Base-by-base conservation (phyloP, 2,797 vertebrate species). In the Acipenser transmontanus region DNA sequence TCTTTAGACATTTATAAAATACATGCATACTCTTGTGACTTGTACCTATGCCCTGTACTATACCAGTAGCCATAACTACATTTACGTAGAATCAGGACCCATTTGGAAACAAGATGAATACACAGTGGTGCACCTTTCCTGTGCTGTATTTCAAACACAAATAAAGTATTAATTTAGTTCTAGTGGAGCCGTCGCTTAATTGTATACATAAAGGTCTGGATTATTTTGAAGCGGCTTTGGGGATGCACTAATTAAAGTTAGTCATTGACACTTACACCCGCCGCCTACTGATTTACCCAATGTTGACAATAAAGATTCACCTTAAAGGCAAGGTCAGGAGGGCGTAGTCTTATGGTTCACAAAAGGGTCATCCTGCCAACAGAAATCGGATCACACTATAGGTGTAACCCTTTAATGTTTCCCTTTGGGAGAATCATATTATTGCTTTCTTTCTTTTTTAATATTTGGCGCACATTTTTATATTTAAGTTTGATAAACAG, bases 291-390 rank as follows among this genome's bases (percentile, higher is more conserved):
- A 70, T 73, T 73, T 72, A 71, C 64, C 69, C 69, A 76, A 74
- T 12, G 72, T 74, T 69, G 77, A 72, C 73, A 70, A 69, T 71
- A 80, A 69, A 74, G 75, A 81, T 74, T 79, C 83, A 87, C 85
- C 81, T 82, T 82, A 73, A 61, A 73, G 85, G 79, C 85, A 83
- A 86, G 88, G 89, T 91, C 89, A 88, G 77, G 69, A 87, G 83
- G 82, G 80, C 80, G 85, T 78, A 73, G 68, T 71, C 69, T 80
- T 85, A 75, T 78, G 81, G 87, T 89, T 94, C 87, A 89, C 75
- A 70, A 73, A 50, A 61, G 79, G 87, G 89, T 92, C 86, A 88
- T 69, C 69, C 78, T 72, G 61, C 78, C 82, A 77, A 65, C 62
- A 74, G 70, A 69, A 59, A 56, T 81, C 82, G 76, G 62, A 69